Evolutionary conservation across 2,113 vertebrate genomes (phyloP), one percentile per base, ranked within the genome.

Genomic region (Isurus oxyrinchus): DNA sequence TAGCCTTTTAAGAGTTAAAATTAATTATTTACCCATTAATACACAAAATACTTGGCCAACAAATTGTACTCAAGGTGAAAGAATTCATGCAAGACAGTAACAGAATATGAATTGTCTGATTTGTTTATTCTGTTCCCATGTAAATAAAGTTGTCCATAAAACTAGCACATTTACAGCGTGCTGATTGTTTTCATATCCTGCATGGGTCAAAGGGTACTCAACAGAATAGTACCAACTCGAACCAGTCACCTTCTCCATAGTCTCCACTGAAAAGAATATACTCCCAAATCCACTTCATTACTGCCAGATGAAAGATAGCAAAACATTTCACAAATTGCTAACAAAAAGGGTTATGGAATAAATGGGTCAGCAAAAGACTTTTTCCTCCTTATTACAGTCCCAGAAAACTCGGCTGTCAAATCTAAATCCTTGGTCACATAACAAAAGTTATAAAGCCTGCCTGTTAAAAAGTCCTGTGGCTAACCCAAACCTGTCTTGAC

Each of bases 1-100:
- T 14, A 93, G 11, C 90, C 90, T 27, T 72, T 72, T 49, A 72
- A 95, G 49, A 53, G 44, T 55, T 53, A 72, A 95, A 53, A 72
- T 44, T 27, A 95, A 94, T 53, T 40, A 63, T 94, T 66, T 94
- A 66, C 59, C 61, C 61, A 66, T 94, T 94, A 27, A 94, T 94
- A 35, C n/a, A 69, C 40, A 5, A 69, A 95, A 67, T 67, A 44
- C 19, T 67, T 94, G 61, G 93, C 3, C 6, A 66, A 67, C 91
- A 53, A 95, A 72, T 44, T 72, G 25, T 16, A 31, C 25, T 69
- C 66, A 72, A 95, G 93, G n/a, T 49, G 63, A n/a, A 67, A 95
- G 21, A 67, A 67, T 66, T 63, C 35, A 66, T 95, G 31, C 61
- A 95, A 95, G 66, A 40, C 63, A 44, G 5, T 66, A 40, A 49